phyloP scores from a whole-genome alignment of 1,140 invertebrate species.

The Bombus fervidus region DNA sequence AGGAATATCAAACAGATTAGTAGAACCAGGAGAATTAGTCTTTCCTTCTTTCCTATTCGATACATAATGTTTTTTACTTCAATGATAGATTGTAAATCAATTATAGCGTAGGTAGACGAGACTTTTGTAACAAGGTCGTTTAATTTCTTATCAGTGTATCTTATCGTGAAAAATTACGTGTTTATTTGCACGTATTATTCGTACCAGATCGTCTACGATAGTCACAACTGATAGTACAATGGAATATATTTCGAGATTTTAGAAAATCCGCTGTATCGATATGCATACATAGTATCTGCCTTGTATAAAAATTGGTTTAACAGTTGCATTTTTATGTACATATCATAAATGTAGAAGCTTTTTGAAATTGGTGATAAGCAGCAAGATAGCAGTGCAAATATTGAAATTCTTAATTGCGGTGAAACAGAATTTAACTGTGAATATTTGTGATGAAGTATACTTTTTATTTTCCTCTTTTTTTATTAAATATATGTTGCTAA shows the following conservation, averaged over 20 bases:
- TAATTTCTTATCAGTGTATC: not conserved
- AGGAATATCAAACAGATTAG: not conserved
- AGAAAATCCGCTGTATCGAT: not conserved
- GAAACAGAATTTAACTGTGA: not conserved
- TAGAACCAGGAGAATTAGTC: not conserved
- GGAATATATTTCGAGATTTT: not conserved
- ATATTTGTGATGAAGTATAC: too few species aligned
- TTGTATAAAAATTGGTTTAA: not conserved
- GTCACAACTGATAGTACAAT: not conserved
- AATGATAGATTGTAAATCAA: not conserved
- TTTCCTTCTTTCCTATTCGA: too few species aligned
- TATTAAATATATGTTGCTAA: not conserved
- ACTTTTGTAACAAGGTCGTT: not conserved
- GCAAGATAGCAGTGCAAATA: not conserved
- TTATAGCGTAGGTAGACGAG: not conserved
- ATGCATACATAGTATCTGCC: not conserved
- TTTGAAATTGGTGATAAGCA: not conserved
- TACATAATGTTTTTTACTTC: not conserved
- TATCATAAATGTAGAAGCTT: not conserved
- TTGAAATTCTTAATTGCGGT: not conserved
- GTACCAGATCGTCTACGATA: not conserved
- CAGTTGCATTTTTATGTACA: not conserved
- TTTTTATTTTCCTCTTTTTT: not conserved
- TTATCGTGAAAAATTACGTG: conserved; percentile 15
- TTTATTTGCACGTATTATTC: not conserved